Conservation (phyloP, 2,113 vertebrate species). For the Pygoscelis antarcticus region DNA sequence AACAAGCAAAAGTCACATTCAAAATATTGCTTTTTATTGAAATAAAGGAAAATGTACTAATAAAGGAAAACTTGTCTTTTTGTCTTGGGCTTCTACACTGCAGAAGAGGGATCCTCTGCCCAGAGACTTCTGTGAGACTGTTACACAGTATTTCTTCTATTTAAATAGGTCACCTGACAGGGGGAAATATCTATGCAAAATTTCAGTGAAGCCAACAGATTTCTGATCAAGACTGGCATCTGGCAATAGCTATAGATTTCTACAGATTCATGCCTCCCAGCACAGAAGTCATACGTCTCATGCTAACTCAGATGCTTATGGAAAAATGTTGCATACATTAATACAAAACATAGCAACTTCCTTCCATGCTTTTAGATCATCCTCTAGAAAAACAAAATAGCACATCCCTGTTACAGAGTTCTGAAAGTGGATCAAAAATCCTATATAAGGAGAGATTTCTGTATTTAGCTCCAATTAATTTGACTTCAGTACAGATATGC, state of each 20-base stretch:
- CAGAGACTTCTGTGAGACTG: not conserved
- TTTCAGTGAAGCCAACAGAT: not conserved
- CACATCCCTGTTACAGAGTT: not conserved
- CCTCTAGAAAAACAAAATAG: constrained; percentile 4
- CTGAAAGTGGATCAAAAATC: constrained; percentile 48
- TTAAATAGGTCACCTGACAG: constrained; percentile 30
- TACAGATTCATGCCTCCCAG: not conserved
- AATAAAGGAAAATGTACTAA: not conserved
- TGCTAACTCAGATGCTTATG: not conserved
- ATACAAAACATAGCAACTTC: not conserved
- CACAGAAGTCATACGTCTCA: not conserved
- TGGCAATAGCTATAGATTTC: constrained; percentile 14
- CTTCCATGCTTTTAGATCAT: not conserved
- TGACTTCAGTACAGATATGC: constrained; percentile 21
- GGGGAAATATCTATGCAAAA: constrained; percentile 12
- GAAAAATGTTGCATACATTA: not conserved
- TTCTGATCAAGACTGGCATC: constrained; percentile 25
- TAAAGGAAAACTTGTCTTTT: not conserved
- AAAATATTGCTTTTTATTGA: not conserved
- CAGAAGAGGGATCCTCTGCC: not conserved
- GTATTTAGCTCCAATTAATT: constrained; percentile 46
- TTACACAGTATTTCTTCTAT: not conserved
- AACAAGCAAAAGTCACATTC: not conserved
- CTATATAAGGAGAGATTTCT: constrained; percentile 21
- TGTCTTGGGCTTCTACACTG: not conserved